Base-by-base conservation (phyloP, 2,797 vertebrate species). In the Siniperca undulata region DNA sequence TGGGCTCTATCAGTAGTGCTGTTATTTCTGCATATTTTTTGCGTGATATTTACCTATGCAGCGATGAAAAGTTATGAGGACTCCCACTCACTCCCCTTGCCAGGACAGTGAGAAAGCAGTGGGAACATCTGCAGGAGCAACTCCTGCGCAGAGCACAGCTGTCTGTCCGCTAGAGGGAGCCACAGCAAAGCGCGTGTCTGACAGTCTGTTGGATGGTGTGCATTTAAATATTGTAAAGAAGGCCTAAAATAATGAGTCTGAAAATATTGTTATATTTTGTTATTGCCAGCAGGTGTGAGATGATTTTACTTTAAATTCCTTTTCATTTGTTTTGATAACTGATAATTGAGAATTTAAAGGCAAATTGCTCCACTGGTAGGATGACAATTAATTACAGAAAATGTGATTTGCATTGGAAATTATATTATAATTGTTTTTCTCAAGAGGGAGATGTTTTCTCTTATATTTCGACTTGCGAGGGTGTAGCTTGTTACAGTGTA, bases 161-260 rank as follows among this genome's bases (percentile, higher is more conserved):
- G 62, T 82, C 77, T 78, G 88, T 87, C 90, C 89, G 83, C 90
- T 91, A 87, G 91, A 97, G 97, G 98, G 98, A 68, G 95, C 96
- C 72, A 97, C 96, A 90, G 95, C 95, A 40, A 93, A 93, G 27
- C 59, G 42, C 19, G 22, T 14, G n/a, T 8, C 36, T 40, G 20
- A 7, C 13, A 10, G 3, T 42, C 19, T 22, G 22, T n/a, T 16
- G 16, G 5, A 11, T 46, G 13, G 6, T 38, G 58, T 59, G 55
- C 17, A 13, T 46, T n/a, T 0, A 22, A 52, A 42, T 24, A 2
- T 34, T 48, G 34, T 50, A 9, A 27, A 36, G 42, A 48, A 17
- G 52, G 30, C 36, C 24, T 46, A 2, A 20, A 55, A 36, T 19
- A 2, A 53, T 22, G 8, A 14, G 7, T 50, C 42, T 66, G 17